Conservation (phyloP, 2,113 vertebrate species). For the Eudyptes chrysolophus region DNA sequence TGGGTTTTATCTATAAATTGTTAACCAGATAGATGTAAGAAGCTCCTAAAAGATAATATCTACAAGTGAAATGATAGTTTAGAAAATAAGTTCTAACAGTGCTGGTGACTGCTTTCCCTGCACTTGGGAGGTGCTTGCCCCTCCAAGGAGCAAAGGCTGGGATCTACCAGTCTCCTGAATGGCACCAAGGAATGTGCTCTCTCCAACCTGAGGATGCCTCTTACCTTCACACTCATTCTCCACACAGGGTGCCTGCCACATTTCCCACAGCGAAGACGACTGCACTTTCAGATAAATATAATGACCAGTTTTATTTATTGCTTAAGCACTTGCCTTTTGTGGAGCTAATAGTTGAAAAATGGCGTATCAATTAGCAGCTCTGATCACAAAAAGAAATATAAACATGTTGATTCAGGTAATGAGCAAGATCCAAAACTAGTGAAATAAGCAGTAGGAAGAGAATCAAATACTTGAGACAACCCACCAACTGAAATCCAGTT, state of each 20-base stretch:
- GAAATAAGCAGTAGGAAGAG: not conserved
- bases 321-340: not conserved
- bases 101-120: not conserved
- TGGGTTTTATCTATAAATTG: not conserved
- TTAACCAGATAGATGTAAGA: not conserved
- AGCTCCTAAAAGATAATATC: not conserved
- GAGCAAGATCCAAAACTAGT: not conserved
- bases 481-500: not conserved
- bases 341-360: not conserved
- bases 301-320: not conserved
- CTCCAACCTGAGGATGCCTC: not conserved
- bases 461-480: not conserved
- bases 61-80: not conserved
- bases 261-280: not conserved
- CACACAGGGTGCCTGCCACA: not conserved
- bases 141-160: not conserved
- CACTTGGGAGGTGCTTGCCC: not conserved
- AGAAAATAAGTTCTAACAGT: not conserved
- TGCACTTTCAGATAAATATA: not conserved
- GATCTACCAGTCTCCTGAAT: not conserved
- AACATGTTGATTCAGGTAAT: not conserved
- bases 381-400: not conserved
- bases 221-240: not conserved
- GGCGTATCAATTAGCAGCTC: not conserved
- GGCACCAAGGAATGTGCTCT: not conserved